phyloP scores from a whole-genome alignment of 2,888 invertebrate genomes.

The Agonum fuliginosum region DNA sequence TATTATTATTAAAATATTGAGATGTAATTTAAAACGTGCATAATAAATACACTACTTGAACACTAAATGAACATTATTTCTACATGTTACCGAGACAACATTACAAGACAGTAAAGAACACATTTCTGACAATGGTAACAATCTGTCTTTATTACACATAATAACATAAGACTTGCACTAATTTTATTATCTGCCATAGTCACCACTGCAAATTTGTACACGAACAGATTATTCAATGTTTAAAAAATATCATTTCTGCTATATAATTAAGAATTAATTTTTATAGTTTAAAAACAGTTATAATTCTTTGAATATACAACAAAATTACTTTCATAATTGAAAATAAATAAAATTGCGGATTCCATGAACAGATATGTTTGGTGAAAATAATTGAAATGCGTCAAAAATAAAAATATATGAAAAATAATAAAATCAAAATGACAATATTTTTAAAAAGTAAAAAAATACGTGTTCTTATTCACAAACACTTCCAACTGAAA shows the following conservation, averaged over 20 bases:
- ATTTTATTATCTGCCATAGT: constrained; percentile 16
- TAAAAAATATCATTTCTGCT: too few species aligned
- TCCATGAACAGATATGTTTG: background rate
- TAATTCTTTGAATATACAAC: too few species aligned
- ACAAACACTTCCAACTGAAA: background rate
- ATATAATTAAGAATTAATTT: too few species aligned
- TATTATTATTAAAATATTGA: background rate
- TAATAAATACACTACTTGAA: background rate
- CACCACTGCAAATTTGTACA: background rate
- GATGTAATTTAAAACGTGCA: background rate
- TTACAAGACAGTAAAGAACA: constrained; percentile 60
- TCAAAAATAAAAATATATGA: background rate
- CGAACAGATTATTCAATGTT: background rate
- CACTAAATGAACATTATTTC: background rate
- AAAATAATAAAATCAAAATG: background rate
- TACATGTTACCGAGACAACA: constrained; percentile 57
- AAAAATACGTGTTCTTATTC: background rate
- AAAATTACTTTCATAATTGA: too few species aligned
- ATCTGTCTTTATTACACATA: constrained; percentile 53
- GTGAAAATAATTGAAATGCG: background rate
- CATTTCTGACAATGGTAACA: constrained; percentile 59
- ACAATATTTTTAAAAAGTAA: background rate
- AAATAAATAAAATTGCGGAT: background rate
- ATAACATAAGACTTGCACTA: constrained; percentile 40
- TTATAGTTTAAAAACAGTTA: too few species aligned